A percentile compares a stretch with the other conserved stretches of the same genome.
phyloP scores from a whole-genome alignment of 2,888 invertebrate genomes.

The Eupithecia subumbrata region DNA sequence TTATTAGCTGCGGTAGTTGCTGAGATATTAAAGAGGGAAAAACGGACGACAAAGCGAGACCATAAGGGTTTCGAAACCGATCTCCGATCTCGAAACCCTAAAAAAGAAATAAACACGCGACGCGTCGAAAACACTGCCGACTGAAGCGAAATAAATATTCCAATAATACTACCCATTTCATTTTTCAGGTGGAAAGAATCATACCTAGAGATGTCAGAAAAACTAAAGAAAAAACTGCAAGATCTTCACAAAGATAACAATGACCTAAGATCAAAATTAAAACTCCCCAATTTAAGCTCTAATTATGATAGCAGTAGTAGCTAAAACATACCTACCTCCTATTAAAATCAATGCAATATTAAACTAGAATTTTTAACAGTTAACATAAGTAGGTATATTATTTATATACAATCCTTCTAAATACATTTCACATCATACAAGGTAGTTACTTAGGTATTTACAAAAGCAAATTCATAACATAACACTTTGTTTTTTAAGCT shows the following conservation, averaged over 20 bases:
- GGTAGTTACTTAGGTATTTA: not conserved
- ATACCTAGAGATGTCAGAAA: conserved; percentile 85
- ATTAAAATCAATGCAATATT: conserved; percentile 63
- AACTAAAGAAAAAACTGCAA: conserved; percentile 84
- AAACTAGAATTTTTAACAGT: conserved; percentile 16
- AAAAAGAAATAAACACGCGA: too few relatives aligned
- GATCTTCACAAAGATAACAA: conserved; percentile 83
- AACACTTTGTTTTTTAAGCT: not conserved
- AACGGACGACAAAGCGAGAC: too few relatives aligned
- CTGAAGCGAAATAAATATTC: too few relatives aligned
- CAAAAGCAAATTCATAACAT: not conserved
- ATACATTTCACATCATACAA: not conserved
- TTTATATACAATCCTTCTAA: not conserved
- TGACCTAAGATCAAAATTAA: conserved; percentile 70
- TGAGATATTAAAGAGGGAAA: too few relatives aligned
- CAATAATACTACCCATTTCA: not conserved
- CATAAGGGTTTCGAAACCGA: too few relatives aligned
- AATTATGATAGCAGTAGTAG: conserved; percentile 57
- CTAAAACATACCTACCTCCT: conserved; percentile 34
- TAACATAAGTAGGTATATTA: not conserved
- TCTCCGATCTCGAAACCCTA: too few relatives aligned
- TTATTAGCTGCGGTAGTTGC: too few relatives aligned
- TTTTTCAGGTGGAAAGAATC: conserved; percentile 85
- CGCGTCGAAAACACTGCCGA: too few relatives aligned
- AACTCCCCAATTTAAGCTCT: conserved; percentile 56